Base-by-base conservation (phyloP, 2,888 invertebrate genomes). In the Tenthredo scrophulariae region DNA sequence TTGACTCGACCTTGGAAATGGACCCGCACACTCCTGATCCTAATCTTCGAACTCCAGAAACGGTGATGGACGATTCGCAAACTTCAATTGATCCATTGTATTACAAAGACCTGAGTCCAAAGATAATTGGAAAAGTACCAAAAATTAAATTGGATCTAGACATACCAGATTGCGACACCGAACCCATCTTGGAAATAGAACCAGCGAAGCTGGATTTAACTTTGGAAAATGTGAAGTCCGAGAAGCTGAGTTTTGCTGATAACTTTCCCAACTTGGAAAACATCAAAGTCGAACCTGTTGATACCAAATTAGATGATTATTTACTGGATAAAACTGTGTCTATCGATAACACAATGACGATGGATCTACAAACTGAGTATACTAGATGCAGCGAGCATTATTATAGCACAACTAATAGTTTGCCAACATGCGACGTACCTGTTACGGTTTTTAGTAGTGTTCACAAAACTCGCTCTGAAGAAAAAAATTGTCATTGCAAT, bases 61-160 rank as follows among this genome's bases (percentile, higher is more conserved):
- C 87, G 1, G 86, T 91, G 2, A 86, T 91, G 7, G 89, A 86
- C 33, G 89, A 89, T 54, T 79, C 87, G 0, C 80, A 80, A 0
- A 29, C 22, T 67, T 85, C 85, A 0, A 15, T 40, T 10, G 88
- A 90, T 18, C 84, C 88, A 10, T 46, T 88, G 4, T 87, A 85
- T 74, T 88, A 84, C 82, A 87, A 88, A 54, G 86, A 90, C 6
- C 80, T 90, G 2, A 92, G 91, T 80, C 90, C 90, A 2, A 89
- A 90, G 83, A 88, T 91, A 13, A 67, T 86, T 40, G 85, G 83
- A 1, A 84, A 85, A 83, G 54, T 86, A 33, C 85, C 87, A 13
- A 89, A 88, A 54, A 74, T 87, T 0, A 87, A 88, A 85, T 87
- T 90, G 4, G 88, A 90, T 87, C 85, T 89, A n/a, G 89, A 90